Evolutionary conservation across 2,113 vertebrate species (phyloP), one percentile per base, ranked within the genome.

Genomic region (Macaca nemestrina): DNA sequence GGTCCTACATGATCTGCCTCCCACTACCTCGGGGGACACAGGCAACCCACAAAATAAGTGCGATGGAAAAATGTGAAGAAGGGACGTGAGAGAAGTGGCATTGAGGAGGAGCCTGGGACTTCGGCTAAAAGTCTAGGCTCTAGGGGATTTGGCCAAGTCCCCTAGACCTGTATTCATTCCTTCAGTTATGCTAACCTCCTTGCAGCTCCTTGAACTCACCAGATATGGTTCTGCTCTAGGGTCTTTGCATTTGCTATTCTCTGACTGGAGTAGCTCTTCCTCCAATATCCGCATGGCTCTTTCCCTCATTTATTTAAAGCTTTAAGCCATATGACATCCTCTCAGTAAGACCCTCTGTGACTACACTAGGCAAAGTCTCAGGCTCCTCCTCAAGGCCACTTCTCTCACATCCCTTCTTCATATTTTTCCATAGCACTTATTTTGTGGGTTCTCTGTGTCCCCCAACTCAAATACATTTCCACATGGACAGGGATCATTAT

Each of bases 1-100:
- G 48, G 1, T 40, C 48, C 30, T 9, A 2, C 0, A 0, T 73
- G 55, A 43, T 72, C 32, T 64, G 10, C 13, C 32, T 5, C 25
- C 52, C 25, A 8, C 30, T 8, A 8, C 9, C 32, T 40, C 48
- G 50, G 87, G n/a, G 14, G 32, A 87, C 48, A 59, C 5, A 48
- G 87, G 92, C 11, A 80, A 35, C 2, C 35, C 85, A 10, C 23
- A 81, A 40, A 83, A 64, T 38, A 45, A 55, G 79, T 45, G 1
- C 18, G 50, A 27, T 35, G 9, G 48, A 57, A 48, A 97, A 80
- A 67, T 68, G 55, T 1, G 73, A 27, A 81, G 70, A 55, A 45
- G 79, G 18, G 57, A 59, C 52, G 10, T 45, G 7, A 93, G 40
- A 80, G 18, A 81, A 72, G 38, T 17, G 67, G 6, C 30, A 55